Evolutionary conservation across 1,140 invertebrate species (phyloP).

Genomic region (Aphis gossypii): DNA sequence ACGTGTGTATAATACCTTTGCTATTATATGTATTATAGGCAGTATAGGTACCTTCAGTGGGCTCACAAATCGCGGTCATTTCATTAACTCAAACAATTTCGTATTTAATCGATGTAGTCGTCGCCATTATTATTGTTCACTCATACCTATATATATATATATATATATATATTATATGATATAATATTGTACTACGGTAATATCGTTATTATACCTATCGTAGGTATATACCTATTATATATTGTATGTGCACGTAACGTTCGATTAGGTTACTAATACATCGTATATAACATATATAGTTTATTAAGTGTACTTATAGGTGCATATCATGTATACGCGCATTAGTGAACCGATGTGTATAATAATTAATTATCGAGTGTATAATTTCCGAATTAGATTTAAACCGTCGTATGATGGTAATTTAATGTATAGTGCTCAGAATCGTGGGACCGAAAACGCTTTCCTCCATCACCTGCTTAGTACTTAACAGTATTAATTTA

Average conservation of each 20-base stretch:
- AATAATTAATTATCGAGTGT: not conserved
- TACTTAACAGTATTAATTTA: not conserved
- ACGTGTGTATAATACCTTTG: too few species aligned
- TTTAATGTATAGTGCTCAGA: not conserved
- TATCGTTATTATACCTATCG: too few species aligned
- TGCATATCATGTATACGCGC: not conserved
- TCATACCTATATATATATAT: not conserved
- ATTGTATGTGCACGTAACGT: too few species aligned
- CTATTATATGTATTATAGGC: too few species aligned
- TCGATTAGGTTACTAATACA: too few species aligned
- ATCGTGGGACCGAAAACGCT: not conserved
- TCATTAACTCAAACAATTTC: not conserved
- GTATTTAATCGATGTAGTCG: not conserved
- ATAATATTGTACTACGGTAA: not conserved
- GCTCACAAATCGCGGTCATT: too few species aligned
- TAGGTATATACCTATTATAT: too few species aligned
- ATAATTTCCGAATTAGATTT: conserved; percentile 11
- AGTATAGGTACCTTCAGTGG: too few species aligned
- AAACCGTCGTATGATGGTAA: not conserved
- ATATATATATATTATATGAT: too few species aligned
- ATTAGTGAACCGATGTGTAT: not conserved
- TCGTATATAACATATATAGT: not conserved
- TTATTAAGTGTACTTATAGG: not conserved
- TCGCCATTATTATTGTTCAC: not conserved
- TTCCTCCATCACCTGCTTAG: not conserved